Conservation (phyloP, 2,113 vertebrate species). For the Gorsachius goisagi region DNA sequence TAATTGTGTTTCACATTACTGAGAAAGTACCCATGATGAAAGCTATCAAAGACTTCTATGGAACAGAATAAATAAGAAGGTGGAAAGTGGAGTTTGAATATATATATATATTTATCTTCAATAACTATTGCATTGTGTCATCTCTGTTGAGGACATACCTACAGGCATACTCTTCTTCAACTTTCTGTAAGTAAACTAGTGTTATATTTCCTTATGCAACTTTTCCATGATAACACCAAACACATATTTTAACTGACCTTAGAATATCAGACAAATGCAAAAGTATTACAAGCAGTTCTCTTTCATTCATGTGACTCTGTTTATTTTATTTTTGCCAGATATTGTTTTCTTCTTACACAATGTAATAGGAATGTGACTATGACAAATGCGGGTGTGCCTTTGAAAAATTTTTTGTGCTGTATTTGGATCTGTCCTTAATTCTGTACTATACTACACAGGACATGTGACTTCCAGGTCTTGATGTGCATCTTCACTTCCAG, state of each 20-base stretch:
- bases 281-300: not conserved
- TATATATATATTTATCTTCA: not conserved
- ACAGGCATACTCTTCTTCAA: not conserved
- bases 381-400: slow-evolving; percentile 6
- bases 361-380: slow-evolving; percentile 32
- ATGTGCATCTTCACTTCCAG: not conserved
- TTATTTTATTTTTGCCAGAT: slow-evolving; percentile 43
- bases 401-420: not conserved
- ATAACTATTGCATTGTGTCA: not conserved
- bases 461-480: not conserved
- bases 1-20: not conserved
- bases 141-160: not conserved
- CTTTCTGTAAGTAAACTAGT: not conserved
- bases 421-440: not conserved
- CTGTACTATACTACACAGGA: not conserved
- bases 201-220: not conserved
- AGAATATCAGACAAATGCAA: not conserved
- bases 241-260: not conserved
- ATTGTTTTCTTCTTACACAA: slow-evolving; percentile 37
- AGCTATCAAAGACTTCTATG: not conserved
- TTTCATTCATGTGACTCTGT: not conserved
- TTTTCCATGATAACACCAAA: not conserved
- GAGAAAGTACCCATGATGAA: not conserved
- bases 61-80: not conserved
- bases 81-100: not conserved